Evolutionary conservation across 2,888 invertebrate species (phyloP), one percentile per base, ranked within the genome.

Genomic region (Rhamphomyia laevipes): DNA sequence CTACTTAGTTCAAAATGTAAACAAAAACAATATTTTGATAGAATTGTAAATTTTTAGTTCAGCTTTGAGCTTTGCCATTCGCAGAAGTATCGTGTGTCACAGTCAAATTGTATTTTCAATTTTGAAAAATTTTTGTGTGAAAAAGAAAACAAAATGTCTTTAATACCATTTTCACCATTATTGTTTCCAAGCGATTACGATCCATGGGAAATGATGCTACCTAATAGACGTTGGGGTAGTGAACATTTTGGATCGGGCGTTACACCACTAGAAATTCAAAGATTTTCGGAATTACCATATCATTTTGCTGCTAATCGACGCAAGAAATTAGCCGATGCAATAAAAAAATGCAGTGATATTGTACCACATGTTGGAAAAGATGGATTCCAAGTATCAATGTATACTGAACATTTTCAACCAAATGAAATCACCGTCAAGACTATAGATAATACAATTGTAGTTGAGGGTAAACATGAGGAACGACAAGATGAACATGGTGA

Each of bases 381-480:
- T 49, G 84, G 84, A 67, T 85, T 85, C 65, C 83, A 85, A 73
- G 81, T 83, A 1, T 78, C 79, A 43, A 65, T 84, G 45, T 84
- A 84, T 59, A 81, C 84, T 1, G 81, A 81, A 58, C 82, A 84
- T 59, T 85, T 84, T 62, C 69, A 78, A 6, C 84, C 84, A 0
- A 77, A 77, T 30, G 85, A 85, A 64, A 77, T 86, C 41, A 75
- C 80, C 43, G 76, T 88, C 48, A 87, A 85, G 70, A 75, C 84
- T 44, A 74, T 75, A 55, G 75, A 82, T 51, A 77, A 75, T 59
- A 27, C 23, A 7, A 75, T 84, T 37, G 67, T 82, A 17, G 77
- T 82, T 30, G 83, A 85, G 63, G 86, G 86, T 46, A 87, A 83
- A 62, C 89, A 90, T 65, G 87, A 88, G 62, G 89, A 90, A 65